Conservation (phyloP, 2,113 vertebrate species). For the Todiramphus saurophagus region DNA sequence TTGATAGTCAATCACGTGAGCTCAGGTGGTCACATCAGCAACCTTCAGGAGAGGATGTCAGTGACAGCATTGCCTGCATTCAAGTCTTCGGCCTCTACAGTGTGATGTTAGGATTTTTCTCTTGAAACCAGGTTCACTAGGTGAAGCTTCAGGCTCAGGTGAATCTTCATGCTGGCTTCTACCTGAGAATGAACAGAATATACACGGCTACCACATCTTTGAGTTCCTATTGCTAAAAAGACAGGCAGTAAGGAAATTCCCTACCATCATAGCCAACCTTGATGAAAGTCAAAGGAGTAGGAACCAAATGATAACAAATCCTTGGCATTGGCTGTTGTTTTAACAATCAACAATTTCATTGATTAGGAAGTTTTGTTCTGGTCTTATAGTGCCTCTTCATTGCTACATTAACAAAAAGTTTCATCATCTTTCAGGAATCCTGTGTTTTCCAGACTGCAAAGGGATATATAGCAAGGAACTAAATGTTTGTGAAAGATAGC, state of each 20-base stretch:
- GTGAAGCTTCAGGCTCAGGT: not conserved
- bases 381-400: not conserved
- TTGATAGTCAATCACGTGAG: not conserved
- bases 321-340: not conserved
- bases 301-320: not conserved
- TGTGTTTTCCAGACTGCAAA: not conserved
- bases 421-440: not conserved
- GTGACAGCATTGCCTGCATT: not conserved
- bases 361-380: not conserved
- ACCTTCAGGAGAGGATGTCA: not conserved
- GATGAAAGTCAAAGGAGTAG: not conserved
- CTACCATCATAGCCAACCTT: not conserved
- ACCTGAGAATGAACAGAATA: not conserved
- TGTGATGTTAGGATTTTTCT: not conserved
- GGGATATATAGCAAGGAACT: not conserved
- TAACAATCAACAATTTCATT: not conserved
- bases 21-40: not conserved
- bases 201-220: fast-evolving
- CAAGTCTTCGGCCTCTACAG: not conserved
- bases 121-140: not conserved
- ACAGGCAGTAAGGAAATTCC: not conserved
- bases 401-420: not conserved
- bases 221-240: not conserved
- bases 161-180: not conserved
- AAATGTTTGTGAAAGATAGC: not conserved